Percentiles rank a stretch among this genome's conserved stretches.
Evolutionary conservation across 2,797 vertebrate species (phyloP).

Genomic region (Channa striata): DNA sequence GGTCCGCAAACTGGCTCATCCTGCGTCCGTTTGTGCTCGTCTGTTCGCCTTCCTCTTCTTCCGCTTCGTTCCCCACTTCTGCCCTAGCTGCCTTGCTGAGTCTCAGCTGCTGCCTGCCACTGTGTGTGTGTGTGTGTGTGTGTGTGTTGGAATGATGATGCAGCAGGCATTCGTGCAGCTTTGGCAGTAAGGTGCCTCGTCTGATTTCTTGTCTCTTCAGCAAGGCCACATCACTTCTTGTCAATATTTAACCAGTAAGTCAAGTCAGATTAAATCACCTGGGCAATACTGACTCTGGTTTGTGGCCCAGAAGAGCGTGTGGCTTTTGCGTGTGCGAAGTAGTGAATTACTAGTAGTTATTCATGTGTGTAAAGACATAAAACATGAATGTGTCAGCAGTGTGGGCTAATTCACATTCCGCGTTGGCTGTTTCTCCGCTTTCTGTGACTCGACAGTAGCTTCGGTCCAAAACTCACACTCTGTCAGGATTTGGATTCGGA

Average conservation of each 20-base stretch:
- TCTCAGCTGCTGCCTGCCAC: constrained; percentile 74
- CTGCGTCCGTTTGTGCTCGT: background rate
- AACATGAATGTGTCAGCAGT: constrained; percentile 55
- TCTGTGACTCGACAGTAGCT: constrained; percentile 3
- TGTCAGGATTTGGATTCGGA: constrained; percentile 23
- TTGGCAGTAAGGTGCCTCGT: constrained; percentile 61
- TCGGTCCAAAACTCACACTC: constrained; percentile 37
- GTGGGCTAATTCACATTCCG: constrained; percentile 20
- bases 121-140: constrained; percentile 42
- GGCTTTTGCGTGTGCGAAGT: constrained; percentile 25
- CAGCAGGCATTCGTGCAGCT: constrained; percentile 63
- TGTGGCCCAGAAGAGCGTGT: constrained; percentile 13
- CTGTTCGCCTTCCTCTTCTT: constrained; percentile 48
- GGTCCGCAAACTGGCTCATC: constrained; percentile 71
- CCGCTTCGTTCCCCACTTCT: constrained; percentile 67
- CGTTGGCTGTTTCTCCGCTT: background rate
- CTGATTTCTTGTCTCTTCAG: constrained; percentile 53
- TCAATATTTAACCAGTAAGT: constrained; percentile 89
- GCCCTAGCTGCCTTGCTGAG: constrained; percentile 57
- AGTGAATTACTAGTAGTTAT: constrained; percentile 23
- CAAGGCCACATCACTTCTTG: constrained; percentile 74
- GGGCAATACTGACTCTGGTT: constrained; percentile 61
- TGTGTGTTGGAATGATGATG: constrained; percentile 64
- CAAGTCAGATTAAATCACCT: constrained; percentile 82
- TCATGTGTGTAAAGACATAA: constrained; percentile 41